phyloP scores from a whole-genome alignment of 2,888 invertebrate genomes.

The Acleris sparsana region DNA sequence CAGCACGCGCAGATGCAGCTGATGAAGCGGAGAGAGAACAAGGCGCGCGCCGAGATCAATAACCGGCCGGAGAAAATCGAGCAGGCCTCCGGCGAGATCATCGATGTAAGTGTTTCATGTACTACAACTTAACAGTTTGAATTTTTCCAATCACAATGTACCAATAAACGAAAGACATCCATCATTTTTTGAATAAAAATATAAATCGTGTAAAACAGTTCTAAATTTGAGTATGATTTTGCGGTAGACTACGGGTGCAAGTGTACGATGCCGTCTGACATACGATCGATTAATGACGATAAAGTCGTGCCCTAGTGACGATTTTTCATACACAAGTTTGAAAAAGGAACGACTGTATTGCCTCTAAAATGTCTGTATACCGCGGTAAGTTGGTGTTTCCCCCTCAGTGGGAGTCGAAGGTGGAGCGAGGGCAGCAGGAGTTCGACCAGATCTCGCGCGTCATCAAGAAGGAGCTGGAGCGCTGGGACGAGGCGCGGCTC shows the following conservation, averaged over 20 bases:
- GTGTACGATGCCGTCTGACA: too few relatives aligned
- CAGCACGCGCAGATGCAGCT: slow-evolving; percentile 98
- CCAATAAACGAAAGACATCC: too few relatives aligned
- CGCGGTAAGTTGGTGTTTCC: neutral
- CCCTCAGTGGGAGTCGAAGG: slow-evolving; percentile 95
- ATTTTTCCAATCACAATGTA: too few relatives aligned
- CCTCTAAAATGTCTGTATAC: neutral
- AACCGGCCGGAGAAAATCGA: slow-evolving; percentile 95
- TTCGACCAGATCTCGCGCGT: slow-evolving; percentile 97
- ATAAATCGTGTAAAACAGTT: too few relatives aligned
- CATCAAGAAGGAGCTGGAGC: slow-evolving; percentile 96
- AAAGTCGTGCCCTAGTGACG: too few relatives aligned
- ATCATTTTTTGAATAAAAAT: too few relatives aligned
- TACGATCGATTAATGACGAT: too few relatives aligned
- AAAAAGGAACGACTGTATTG: neutral
- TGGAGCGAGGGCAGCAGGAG: slow-evolving; percentile 97
- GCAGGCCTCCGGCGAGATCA: slow-evolving; percentile 94
- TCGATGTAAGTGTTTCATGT: slow-evolving; percentile 86
- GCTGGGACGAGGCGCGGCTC: slow-evolving; percentile 94
- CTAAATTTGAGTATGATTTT: too few relatives aligned
- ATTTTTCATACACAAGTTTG: too few relatives aligned
- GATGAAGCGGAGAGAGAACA: slow-evolving; percentile 96
- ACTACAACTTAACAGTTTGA: too few relatives aligned
- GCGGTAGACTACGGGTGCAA: too few relatives aligned
- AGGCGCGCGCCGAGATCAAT: slow-evolving; percentile 95